Evolutionary conservation across 1,140 invertebrate species (phyloP).

Genomic region (Subanguina moxae): DNA sequence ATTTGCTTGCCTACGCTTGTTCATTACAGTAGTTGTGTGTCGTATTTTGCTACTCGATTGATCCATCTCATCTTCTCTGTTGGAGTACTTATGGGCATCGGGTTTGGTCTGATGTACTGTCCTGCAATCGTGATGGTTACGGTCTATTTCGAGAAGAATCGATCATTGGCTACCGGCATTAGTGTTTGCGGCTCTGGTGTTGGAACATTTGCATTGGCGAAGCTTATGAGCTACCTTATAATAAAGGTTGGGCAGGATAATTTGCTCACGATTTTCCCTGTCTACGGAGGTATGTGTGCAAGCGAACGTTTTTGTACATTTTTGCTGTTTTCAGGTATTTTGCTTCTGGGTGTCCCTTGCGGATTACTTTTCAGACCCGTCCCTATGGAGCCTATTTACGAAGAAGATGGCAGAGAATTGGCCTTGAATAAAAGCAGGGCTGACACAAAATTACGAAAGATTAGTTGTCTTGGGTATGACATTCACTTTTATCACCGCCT

Average conservation of each 20-base stretch:
- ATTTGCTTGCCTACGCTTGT: not conserved
- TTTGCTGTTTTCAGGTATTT: constrained; percentile 40
- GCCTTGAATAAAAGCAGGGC: no score
- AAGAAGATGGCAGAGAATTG: constrained; percentile 39
- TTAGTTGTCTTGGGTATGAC: no score
- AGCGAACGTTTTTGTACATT: no score
- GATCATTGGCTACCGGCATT: constrained; percentile 54
- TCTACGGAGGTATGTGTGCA: not conserved
- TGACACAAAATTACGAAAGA: no score
- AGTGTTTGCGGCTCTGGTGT: constrained; percentile 42
- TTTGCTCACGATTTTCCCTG: not conserved
- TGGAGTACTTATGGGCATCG: constrained; percentile 72
- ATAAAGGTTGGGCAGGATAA: not conserved
- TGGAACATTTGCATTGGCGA: not conserved
- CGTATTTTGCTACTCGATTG: constrained; percentile 54
- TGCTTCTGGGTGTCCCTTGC: constrained; percentile 70
- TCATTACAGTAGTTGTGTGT: constrained; percentile 61
- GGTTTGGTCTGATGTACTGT: constrained; percentile 82
- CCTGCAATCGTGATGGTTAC: constrained; percentile 78
- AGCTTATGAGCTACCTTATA: not conserved
- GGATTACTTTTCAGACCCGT: constrained; percentile 74
- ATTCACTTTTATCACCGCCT: no score
- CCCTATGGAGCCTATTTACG: constrained; percentile 65
- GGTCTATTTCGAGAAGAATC: constrained; percentile 72
- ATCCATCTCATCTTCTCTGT: constrained; percentile 83